These are phyloP conservation scores for Tigriopus japonicus DNA, from an alignment of 1,140 invertebrate genomes.

Conservation along the genomic window DNA sequence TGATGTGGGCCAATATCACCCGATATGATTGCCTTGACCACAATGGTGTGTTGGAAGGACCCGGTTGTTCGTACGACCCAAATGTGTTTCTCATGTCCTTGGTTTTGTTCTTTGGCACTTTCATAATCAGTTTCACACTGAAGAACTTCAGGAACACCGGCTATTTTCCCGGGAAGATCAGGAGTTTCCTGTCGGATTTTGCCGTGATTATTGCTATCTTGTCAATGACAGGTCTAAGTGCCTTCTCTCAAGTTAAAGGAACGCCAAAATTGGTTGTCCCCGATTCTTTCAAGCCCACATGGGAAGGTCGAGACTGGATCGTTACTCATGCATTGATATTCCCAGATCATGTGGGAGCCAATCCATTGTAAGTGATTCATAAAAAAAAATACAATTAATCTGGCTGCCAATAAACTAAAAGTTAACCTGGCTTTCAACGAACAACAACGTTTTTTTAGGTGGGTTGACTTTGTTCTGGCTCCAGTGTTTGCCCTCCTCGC, in stretches of 20 bases:
- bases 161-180: slow-evolving; percentile 23
- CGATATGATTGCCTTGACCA: not conserved
- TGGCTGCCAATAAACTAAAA: no score
- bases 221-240: slow-evolving; percentile 24
- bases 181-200: slow-evolving; percentile 27
- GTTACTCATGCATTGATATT: slow-evolving; percentile 17
- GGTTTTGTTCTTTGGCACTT: slow-evolving; percentile 26
- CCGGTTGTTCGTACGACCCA: not conserved
- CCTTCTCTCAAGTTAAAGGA: slow-evolving; percentile 21
- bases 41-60: not conserved
- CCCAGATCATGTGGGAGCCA: slow-evolving; percentile 18
- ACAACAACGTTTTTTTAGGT: no score
- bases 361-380: slow-evolving; percentile 20
- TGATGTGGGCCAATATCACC: not conserved
- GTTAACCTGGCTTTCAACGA: no score
- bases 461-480: slow-evolving; percentile 14
- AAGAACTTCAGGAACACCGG: slow-evolving; percentile 20
- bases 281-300: slow-evolving; percentile 21
- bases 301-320: slow-evolving; percentile 23
- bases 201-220: slow-evolving; percentile 31
- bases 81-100: slow-evolving; percentile 25
- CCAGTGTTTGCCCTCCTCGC: slow-evolving; percentile 23
- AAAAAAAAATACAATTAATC: no score
- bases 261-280: slow-evolving; percentile 28
- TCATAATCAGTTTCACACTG: slow-evolving; percentile 22